These are phyloP conservation scores for Sceloporus tristichus DNA, from an alignment of 2,113 vertebrate species.

Conservation along the genomic window DNA sequence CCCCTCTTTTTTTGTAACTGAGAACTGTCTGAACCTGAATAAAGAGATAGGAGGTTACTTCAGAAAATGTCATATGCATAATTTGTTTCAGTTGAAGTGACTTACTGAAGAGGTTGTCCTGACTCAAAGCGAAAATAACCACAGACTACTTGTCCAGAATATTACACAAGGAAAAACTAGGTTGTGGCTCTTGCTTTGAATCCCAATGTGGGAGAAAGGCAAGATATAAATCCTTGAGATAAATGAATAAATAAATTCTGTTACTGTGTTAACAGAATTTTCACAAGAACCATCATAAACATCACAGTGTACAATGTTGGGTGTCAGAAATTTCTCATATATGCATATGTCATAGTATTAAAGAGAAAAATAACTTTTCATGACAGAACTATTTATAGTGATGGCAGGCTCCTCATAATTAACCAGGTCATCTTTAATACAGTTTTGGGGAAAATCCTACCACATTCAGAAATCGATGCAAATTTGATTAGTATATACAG, in stretches of 20 bases:
- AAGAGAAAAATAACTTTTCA: neutral
- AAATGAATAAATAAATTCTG: no score
- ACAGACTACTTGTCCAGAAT: conserved; percentile 25
- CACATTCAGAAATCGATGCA: neutral
- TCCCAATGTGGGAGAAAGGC: no score
- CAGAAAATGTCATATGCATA: conserved; percentile 78
- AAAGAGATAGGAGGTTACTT: conserved; percentile 89
- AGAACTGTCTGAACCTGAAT: conserved; percentile 86
- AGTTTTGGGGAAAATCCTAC: neutral
- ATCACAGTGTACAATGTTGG: neutral
- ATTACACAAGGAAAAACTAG: neutral
- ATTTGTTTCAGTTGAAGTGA: conserved; percentile 72
- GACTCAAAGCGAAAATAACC: conserved; percentile 63
- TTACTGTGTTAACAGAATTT: neutral
- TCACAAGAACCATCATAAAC: neutral
- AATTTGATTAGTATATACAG: neutral
- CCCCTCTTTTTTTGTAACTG: conserved; percentile 73
- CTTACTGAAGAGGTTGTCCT: conserved; percentile 53
- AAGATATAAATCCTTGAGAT: no score
- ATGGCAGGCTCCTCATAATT: neutral
- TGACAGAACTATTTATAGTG: neutral
- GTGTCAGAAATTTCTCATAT: neutral
- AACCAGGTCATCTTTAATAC: neutral
- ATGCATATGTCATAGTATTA: neutral
- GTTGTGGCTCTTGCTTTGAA: neutral